A percentile compares a stretch with the other conserved stretches of the same genome.
Conservation (phyloP, 2,888 invertebrate genomes). For the Sceliomorpha sp. region DNA sequence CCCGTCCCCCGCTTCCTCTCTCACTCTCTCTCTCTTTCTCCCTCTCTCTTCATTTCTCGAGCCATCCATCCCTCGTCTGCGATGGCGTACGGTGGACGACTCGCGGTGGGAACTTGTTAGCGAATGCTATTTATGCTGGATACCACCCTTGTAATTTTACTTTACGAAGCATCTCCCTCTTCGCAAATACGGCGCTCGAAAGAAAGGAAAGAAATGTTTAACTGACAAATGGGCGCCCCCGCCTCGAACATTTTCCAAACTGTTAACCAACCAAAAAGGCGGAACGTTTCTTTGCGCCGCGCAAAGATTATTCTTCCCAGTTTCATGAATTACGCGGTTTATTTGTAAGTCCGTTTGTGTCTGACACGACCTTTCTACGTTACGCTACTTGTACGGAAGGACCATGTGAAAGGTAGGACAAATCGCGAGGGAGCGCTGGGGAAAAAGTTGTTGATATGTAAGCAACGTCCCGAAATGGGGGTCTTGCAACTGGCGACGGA, state of each 20-base stretch:
- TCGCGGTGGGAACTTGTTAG: conserved; percentile 69
- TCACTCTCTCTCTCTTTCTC: too few species aligned
- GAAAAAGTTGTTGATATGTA: too few species aligned
- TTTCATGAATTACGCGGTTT: conserved; percentile 5
- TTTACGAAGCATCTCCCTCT: conserved; percentile 52
- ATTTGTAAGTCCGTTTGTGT: too few species aligned
- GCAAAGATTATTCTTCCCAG: neutral
- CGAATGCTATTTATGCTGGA: conserved; percentile 69
- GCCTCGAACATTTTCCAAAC: conserved; percentile 29
- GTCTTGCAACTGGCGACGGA: too few species aligned
- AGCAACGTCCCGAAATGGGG: too few species aligned
- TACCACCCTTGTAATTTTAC: conserved; percentile 68
- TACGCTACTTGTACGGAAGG: too few species aligned
- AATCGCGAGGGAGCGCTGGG: too few species aligned
- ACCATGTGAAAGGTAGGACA: too few species aligned
- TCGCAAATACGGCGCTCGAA: conserved; percentile 6
- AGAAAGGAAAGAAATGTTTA: conserved; percentile 30
- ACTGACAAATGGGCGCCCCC: conserved; percentile 36
- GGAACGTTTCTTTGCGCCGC: conserved; percentile 16
- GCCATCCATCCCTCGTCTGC: conserved; percentile 59
- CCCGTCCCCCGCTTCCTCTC: too few species aligned
- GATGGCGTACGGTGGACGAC: conserved; percentile 53
- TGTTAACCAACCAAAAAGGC: conserved; percentile 11
- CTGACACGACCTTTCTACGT: too few species aligned
- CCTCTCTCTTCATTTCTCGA: conserved; percentile 66